These are phyloP conservation scores for Achlya flavicornis DNA, from an alignment of 2,888 invertebrate genomes.

Conservation along the genomic window DNA sequence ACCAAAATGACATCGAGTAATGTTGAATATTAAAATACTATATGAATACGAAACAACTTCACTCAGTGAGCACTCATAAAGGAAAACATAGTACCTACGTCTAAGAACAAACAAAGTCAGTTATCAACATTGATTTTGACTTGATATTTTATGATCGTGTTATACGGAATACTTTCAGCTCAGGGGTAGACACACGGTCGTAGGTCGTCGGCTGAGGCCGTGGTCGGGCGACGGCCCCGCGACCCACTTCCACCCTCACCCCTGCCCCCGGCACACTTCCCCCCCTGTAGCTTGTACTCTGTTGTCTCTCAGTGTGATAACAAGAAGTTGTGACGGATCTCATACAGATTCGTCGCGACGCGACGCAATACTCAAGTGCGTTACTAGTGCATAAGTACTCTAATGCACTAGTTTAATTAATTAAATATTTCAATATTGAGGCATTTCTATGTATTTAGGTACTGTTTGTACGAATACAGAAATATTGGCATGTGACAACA, in stretches of 20 bases:
- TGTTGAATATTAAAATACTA: too few relatives aligned
- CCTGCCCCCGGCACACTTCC: conserved; percentile 35
- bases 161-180: conserved; percentile 26
- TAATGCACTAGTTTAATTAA: conserved; percentile 1
- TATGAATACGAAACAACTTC: too few relatives aligned
- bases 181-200: conserved; percentile 60
- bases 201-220: conserved; percentile 65
- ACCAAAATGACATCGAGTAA: too few relatives aligned
- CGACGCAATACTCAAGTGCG: not conserved
- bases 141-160: not conserved
- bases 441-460: too few relatives aligned
- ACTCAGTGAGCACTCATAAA: too few relatives aligned
- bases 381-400: conserved; percentile 5
- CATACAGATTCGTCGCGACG: not conserved
- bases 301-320: conserved; percentile 64
- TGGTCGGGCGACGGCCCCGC: conserved; percentile 75
- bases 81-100: too few relatives aligned
- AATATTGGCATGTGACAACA: not conserved
- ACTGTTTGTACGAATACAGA: not conserved
- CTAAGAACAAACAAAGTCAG: too few relatives aligned
- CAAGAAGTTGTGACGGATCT: conserved; percentile 51
- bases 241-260: conserved; percentile 70
- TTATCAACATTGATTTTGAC: not conserved
- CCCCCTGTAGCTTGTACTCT: conserved; percentile 41
- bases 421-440: not conserved